phyloP scores from a whole-genome alignment of 1,140 invertebrate species.

The Aphis gossypii region DNA sequence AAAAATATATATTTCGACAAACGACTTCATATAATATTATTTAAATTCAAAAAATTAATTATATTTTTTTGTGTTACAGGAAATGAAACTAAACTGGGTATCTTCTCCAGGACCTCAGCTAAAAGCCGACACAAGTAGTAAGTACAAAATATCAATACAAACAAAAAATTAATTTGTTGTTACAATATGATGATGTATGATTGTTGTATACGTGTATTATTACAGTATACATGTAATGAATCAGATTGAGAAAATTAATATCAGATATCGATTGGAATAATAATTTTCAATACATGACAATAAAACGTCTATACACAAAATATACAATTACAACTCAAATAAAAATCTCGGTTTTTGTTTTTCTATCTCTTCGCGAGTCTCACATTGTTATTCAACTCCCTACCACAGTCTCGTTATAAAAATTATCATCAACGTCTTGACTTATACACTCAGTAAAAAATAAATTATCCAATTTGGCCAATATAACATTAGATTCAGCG shows the following conservation, averaged over 20 bases:
- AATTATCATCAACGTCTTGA: neutral
- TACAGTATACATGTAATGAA: neutral
- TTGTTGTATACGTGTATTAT: neutral
- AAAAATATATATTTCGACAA: too few species aligned
- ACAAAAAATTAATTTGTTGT: neutral
- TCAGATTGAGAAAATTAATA: neutral
- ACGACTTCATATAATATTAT: too few species aligned
- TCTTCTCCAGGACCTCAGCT: slow-evolving; percentile 96
- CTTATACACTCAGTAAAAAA: neutral
- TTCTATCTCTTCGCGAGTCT: neutral
- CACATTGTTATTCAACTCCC: neutral
- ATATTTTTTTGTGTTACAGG: slow-evolving; percentile 74
- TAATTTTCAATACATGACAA: neutral
- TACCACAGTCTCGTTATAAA: neutral
- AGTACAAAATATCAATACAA: slow-evolving; percentile 69
- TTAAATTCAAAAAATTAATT: neutral
- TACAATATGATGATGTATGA: neutral
- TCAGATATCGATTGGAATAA: neutral
- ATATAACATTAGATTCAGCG: neutral
- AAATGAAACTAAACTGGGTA: slow-evolving; percentile 99
- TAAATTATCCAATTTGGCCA: too few species aligned
- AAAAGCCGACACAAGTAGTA: slow-evolving; percentile 97
- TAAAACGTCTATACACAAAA: neutral
- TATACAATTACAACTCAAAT: neutral
- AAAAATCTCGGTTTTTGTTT: neutral